These are phyloP conservation scores for Drosophila obscura DNA, from an alignment of 1,140 invertebrate genomes.

Conservation along the genomic window DNA sequence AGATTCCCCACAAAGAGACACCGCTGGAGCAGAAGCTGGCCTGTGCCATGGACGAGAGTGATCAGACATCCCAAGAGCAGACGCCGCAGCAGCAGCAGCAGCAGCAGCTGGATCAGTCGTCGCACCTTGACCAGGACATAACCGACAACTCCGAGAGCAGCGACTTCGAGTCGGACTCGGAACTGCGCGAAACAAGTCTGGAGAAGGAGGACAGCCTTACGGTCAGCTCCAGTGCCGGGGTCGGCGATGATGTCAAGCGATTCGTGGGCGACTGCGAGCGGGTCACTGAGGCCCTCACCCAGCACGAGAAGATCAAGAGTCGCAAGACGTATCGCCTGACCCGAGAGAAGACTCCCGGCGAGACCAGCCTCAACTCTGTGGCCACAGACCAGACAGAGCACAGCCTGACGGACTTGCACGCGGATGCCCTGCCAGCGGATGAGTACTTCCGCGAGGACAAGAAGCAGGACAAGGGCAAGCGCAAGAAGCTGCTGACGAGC, in stretches of 20 bases:
- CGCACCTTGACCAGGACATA: slow-evolving; percentile 69
- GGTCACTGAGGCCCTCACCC: slow-evolving; percentile 68
- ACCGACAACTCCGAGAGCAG: slow-evolving; percentile 80
- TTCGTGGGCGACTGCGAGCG: slow-evolving; percentile 78
- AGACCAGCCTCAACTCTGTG: slow-evolving; percentile 54
- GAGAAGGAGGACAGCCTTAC: slow-evolving; percentile 82
- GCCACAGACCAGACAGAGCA: slow-evolving; percentile 67
- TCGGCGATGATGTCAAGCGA: slow-evolving; percentile 70
- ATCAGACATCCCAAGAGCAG: slow-evolving; percentile 22
- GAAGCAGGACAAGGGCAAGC: slow-evolving; percentile 60
- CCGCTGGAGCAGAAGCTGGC: slow-evolving; percentile 64
- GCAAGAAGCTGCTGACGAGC: slow-evolving; percentile 58
- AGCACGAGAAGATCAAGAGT: slow-evolving; percentile 80
- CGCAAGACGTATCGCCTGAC: slow-evolving; percentile 77
- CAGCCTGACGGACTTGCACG: slow-evolving; percentile 74
- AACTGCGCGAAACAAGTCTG: slow-evolving; percentile 73
- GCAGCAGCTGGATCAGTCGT: slow-evolving; percentile 36
- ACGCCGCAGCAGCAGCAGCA: slow-evolving; percentile 1
- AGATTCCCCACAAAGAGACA: slow-evolving; percentile 61
- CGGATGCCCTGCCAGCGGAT: slow-evolving; percentile 86
- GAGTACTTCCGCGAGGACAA: slow-evolving; percentile 86
- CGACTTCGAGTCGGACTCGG: slow-evolving; percentile 80
- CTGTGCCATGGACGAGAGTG: slow-evolving; percentile 69
- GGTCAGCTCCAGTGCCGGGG: slow-evolving; percentile 57
- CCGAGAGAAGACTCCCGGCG: slow-evolving; percentile 74